Evolutionary conservation across 1,140 invertebrate species (phyloP).

Genomic region (Copidosoma floridanum): DNA sequence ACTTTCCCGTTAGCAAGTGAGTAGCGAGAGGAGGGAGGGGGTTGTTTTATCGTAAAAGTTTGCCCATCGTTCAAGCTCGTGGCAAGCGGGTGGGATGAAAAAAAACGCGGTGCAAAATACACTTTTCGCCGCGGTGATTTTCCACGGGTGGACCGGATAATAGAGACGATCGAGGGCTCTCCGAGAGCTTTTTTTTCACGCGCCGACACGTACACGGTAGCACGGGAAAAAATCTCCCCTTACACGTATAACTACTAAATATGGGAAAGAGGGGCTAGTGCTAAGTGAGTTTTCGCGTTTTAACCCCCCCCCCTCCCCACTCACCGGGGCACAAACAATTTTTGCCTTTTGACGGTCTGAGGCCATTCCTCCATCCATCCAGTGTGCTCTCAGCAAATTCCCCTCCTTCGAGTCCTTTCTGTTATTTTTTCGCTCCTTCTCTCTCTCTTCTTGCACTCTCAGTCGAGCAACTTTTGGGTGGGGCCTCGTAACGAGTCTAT

Average conservation of each 20-base stretch:
- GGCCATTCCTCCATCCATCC: too few relatives aligned
- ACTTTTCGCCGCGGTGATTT: neutral
- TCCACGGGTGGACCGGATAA: slow-evolving; percentile 2
- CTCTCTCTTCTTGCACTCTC: neutral
- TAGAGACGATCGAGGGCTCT: slow-evolving; percentile 1
- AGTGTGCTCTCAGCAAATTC: too few relatives aligned
- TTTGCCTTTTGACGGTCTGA: neutral
- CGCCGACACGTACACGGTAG: too few relatives aligned
- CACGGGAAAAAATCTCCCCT: too few relatives aligned
- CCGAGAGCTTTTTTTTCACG: too few relatives aligned
- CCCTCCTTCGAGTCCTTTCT: neutral
- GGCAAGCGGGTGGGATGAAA: too few relatives aligned
- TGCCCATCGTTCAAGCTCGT: neutral
- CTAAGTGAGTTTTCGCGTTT: too few relatives aligned
- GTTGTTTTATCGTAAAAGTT: slow-evolving; percentile 6
- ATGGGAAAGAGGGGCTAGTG: too few relatives aligned
- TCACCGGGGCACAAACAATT: slow-evolving; percentile 8
- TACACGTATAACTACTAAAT: too few relatives aligned
- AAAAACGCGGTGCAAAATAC: slow-evolving; percentile 7
- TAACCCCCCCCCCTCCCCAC: neutral
- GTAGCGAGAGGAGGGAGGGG: too few relatives aligned
- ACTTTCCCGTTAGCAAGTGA: too few relatives aligned
- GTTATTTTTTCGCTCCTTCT: neutral
- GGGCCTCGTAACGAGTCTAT: slow-evolving; percentile 10
- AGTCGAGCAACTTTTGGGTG: neutral